phyloP scores from a whole-genome alignment of 30 jellyfish, hydroid and myxozoan genomes.

The Euphysa ruthae region DNA sequence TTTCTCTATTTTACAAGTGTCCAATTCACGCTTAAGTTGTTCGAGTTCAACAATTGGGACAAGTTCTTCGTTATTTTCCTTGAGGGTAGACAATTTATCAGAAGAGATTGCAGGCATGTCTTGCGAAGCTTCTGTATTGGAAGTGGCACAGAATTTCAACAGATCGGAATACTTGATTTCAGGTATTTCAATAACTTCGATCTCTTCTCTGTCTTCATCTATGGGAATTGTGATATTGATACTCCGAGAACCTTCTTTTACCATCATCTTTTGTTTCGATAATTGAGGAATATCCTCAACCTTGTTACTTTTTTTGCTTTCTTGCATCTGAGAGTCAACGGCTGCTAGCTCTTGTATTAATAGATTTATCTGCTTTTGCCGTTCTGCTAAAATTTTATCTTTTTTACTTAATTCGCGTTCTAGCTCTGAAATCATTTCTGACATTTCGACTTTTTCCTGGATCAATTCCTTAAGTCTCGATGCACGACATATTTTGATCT shows the following conservation, averaged over 20 bases:
- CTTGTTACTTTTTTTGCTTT: neutral
- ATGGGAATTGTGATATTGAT: conserved; percentile 10
- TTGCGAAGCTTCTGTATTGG: neutral
- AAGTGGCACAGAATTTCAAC: neutral
- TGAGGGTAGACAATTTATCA: neutral
- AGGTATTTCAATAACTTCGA: conserved; percentile 20
- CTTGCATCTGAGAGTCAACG: neutral
- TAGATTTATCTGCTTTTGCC: conserved; percentile 7
- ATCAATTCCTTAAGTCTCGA: conserved; percentile 19
- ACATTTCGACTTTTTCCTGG: conserved; percentile 13
- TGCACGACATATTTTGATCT: conserved; percentile 30
- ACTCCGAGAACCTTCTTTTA: no score
- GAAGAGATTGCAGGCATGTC: neutral
- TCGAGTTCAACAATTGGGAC: conserved; percentile 9
- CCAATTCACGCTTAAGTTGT: conserved; percentile 11
- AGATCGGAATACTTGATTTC: conserved; percentile 26
- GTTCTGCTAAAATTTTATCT: conserved; percentile 9
- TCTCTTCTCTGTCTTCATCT: conserved; percentile 22
- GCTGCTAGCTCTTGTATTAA: conserved; percentile 13
- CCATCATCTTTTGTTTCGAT: no score
- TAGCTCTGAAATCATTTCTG: neutral
- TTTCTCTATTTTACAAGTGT: neutral
- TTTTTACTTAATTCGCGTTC: conserved; percentile 4
- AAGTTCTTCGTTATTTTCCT: conserved; percentile 9
- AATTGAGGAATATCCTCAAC: no score